A percentile compares a stretch with the other conserved stretches of the same genome.
Conservation (phyloP, 2,113 vertebrate species). For the Colaptes auratus region DNA sequence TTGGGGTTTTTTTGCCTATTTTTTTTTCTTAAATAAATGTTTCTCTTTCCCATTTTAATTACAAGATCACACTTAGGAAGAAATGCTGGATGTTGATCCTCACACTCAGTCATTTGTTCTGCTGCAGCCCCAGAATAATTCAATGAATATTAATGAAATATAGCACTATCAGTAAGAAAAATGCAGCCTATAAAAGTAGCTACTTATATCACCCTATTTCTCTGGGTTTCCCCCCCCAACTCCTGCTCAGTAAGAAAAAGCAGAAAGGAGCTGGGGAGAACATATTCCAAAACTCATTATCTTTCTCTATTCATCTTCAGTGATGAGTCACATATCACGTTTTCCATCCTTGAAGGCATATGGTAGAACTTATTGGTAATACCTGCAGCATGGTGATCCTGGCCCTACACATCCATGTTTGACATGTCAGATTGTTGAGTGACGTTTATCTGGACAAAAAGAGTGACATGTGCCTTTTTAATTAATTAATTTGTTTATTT, state of each 20-base stretch:
- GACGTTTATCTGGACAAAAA: slow-evolving; percentile 39
- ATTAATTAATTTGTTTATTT: neutral
- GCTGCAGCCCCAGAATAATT: neutral
- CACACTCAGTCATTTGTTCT: neutral
- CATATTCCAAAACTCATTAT: neutral
- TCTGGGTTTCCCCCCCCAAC: neutral
- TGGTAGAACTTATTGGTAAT: slow-evolving; percentile 37
- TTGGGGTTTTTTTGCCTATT: neutral
- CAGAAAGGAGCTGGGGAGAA: neutral
- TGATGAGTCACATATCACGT: slow-evolving; percentile 19
- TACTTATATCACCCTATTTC: neutral
- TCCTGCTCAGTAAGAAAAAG: neutral
- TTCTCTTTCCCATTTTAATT: neutral
- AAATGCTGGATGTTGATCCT: neutral
- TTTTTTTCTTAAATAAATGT: neutral
- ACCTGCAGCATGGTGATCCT: slow-evolving; percentile 25
- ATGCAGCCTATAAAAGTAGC: neutral
- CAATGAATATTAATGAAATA: neutral
- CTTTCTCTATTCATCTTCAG: neutral
- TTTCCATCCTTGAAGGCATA: slow-evolving; percentile 31
- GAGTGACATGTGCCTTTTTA: neutral
- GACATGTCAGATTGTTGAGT: neutral
- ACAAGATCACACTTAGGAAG: neutral
- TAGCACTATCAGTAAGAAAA: neutral
- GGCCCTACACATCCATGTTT: neutral